Base-by-base conservation (phyloP, 1,140 invertebrate species). In the Aphelenchoides fujianensis region DNA sequence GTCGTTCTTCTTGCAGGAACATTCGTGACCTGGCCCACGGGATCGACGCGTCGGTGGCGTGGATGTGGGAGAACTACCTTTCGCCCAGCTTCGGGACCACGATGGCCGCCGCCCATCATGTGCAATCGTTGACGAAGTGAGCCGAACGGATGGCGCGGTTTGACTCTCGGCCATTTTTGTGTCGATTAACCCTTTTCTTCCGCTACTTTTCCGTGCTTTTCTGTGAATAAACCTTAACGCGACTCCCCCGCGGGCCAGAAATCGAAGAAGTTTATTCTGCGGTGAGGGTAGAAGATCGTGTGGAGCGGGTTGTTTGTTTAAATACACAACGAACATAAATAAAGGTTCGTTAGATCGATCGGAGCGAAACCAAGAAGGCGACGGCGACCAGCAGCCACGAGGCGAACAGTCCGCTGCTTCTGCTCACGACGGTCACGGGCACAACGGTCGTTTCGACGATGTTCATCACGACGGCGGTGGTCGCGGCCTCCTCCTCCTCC, bases 41-140 rank as follows among this genome's bases (percentile, higher is more conserved):
- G 31, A 74, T 78, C 7, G 76, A 78, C 55, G 53, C 68, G 27
- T 69, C 64, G 57, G 77, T 79, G 19, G 70, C 53, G 2, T 79
- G 66, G 41, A 54, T 76, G 3, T 79, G 77, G 77, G 72, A 71
- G 23, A 79, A 79, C 36, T 79, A 36, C 53, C 32, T 66, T n/a
- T 66, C 59, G 2, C 59, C n/a, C 19, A n/a, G 31, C 59, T n/a
- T 61, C 2, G 59, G 59, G 16, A 61, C n/a, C 16, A 31, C 59
- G 16, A 31, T 61, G n/a, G 59, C n/a, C n/a, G 59, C 36, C 59
- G 59, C 59, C 2, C n/a, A 34, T 19, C 59, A 61, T 30, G n/a
- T 61, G 2, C 59, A 61, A 48, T 48, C 41, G 41, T 48, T 48
- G 23, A 48, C 23, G 41, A 16, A 48, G 23, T 48, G 41, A 48